A percentile compares a stretch with the other conserved stretches of the same genome.
phyloP scores from a whole-genome alignment of 1,140 invertebrate species.

The Bombus terrestris region DNA sequence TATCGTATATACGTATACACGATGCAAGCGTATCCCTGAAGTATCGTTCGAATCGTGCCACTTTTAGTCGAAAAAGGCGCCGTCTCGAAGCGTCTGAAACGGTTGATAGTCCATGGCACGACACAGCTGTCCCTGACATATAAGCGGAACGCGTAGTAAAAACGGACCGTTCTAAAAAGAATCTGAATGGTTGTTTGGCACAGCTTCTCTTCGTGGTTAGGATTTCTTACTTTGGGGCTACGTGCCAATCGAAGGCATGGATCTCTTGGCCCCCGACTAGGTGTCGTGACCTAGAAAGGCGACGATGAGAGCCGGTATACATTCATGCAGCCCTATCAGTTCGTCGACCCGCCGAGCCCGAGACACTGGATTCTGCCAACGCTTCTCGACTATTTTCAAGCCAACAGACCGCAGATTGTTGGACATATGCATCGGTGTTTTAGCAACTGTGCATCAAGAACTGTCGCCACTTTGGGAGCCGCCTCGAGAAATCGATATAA shows the following conservation, averaged over 20 bases:
- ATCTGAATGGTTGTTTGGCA: constrained; percentile 31
- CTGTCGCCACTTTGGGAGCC: no score
- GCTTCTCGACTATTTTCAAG: neutral
- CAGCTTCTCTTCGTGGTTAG: neutral
- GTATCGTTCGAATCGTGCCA: neutral
- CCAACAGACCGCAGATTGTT: neutral
- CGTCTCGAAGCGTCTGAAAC: neutral
- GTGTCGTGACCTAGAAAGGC: constrained; percentile 63
- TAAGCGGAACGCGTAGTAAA: constrained; percentile 14
- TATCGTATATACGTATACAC: no score
- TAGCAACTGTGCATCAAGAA: neutral
- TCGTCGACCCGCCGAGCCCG: constrained; percentile 59
- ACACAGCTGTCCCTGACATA: constrained; percentile 20
- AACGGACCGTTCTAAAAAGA: constrained; percentile 29
- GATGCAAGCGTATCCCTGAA: neutral
- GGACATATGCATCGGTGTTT: neutral
- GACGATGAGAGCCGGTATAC: constrained; percentile 59
- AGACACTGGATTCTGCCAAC: constrained; percentile 19
- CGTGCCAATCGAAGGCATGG: constrained; percentile 40
- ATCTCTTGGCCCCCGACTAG: constrained; percentile 54
- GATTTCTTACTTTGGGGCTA: constrained; percentile 25
- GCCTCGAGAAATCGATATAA: neutral
- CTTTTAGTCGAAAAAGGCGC: neutral
- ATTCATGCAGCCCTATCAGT: constrained; percentile 46
- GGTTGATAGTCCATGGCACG: neutral